Percentiles rank a stretch among this genome's conserved stretches.
Evolutionary conservation across 1,140 invertebrate genomes (phyloP).

Genomic region (Diprion similis): DNA sequence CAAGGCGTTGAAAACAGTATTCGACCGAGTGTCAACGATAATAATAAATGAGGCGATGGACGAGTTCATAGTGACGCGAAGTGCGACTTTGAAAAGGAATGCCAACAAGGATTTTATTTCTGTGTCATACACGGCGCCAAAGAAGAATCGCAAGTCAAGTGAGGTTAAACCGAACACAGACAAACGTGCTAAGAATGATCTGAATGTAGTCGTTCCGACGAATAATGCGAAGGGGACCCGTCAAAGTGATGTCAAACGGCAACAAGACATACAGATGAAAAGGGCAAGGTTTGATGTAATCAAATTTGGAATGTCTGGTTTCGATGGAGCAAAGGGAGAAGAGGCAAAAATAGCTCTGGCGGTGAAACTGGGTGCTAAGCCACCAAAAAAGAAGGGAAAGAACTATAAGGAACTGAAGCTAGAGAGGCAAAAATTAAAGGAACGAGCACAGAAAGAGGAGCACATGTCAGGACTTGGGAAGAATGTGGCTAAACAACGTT

Average conservation of each 20-base stretch:
- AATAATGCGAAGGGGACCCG: neutral
- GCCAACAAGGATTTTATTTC: slow-evolving; percentile 55
- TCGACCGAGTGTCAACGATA: too few species aligned
- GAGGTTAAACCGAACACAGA: slow-evolving; percentile 25
- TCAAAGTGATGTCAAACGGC: slow-evolving; percentile 27
- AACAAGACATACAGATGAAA: slow-evolving; percentile 66
- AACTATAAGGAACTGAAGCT: slow-evolving; percentile 67
- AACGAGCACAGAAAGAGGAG: slow-evolving; percentile 49
- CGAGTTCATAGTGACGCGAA: slow-evolving; percentile 62
- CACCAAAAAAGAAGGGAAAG: slow-evolving; percentile 62
- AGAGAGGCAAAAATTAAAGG: slow-evolving; percentile 51
- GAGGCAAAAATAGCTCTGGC: slow-evolving; percentile 67
- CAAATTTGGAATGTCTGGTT: slow-evolving; percentile 70
- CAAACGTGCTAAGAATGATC: slow-evolving; percentile 24
- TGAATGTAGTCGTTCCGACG: neutral
- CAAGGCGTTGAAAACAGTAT: too few species aligned
- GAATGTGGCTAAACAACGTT: slow-evolving; percentile 1
- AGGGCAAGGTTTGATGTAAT: slow-evolving; percentile 67
- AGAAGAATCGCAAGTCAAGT: slow-evolving; percentile 51
- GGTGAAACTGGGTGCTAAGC: slow-evolving; percentile 69
- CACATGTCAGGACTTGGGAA: neutral
- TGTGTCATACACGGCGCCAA: slow-evolving; percentile 60
- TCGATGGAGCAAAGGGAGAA: slow-evolving; percentile 63
- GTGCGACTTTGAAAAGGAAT: slow-evolving; percentile 60
- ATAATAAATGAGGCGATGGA: slow-evolving; percentile 33